Evolutionary conservation across 1,140 invertebrate species (phyloP), one percentile per base, ranked within the genome.

Genomic region (Nebria ingens): DNA sequence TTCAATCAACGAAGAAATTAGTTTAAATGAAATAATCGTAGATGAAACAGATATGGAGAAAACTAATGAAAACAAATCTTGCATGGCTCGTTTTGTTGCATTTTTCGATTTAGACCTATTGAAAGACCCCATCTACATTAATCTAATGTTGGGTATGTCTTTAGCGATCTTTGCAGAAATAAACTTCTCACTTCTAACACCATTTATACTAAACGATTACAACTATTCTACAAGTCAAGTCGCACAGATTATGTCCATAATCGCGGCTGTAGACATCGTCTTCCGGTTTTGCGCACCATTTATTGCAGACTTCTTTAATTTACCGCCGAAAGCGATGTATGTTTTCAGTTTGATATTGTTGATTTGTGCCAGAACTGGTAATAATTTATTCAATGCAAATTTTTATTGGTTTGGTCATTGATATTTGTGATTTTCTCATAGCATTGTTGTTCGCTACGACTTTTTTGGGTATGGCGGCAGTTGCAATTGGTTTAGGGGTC

Each of bases 161-260:
- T 68, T 85, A 6, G 82, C 82, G 1, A 78, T 80, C 59, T 83
- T 84, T 57, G 79, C 77, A 2, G 84, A 86, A 67, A 64, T 85
- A 1, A 85, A 85, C 64, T 86, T 86, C 65, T 80, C 83, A 0
- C 71, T 85, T 2, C 66, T 86, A 21, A 83, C 81, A 1, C 82
- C 83, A 2, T 84, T 86, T 50, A 82, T 86, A 52, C 64, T 86
- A 23, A 71, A 67, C 1, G 83, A 85, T 58, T 80, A 76, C 58
- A 75, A 76, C 0, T 74, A 81, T 55, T 61, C 66, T 0, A 82
- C 76, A 19, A 52, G 65, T 1, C 73, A 83, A 68, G 77, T 81
- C 0, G 81, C 82, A 0, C 68, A 75, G 1, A 76, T 78, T 40
- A 79, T 84, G 73, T 83, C 81, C 2, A 63, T 80, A 9, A 63